A percentile compares a stretch with the other conserved stretches of the same genome.
These are phyloP conservation scores for Diabrotica undecimpunctata DNA, from an alignment of 1,140 invertebrate genomes.

Conservation along the genomic window DNA sequence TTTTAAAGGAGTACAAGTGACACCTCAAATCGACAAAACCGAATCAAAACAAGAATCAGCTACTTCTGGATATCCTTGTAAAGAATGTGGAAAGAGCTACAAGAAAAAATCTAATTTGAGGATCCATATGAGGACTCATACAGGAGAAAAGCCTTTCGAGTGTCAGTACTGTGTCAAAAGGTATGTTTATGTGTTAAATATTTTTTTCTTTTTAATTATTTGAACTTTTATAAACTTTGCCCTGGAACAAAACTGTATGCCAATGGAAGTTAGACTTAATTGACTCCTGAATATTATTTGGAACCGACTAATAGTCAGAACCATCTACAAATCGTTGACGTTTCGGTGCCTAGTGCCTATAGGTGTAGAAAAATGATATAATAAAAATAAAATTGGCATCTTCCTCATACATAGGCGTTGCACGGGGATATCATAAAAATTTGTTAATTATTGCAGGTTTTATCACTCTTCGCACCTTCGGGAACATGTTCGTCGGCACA, in stretches of 20 bases:
- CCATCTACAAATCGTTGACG: too few species aligned
- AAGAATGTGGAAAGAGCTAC: slow-evolving; percentile 40
- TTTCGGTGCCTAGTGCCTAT: too few species aligned
- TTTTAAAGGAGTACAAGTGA: slow-evolving; percentile 24
- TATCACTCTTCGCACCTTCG: slow-evolving; percentile 43
- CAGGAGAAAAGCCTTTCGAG: slow-evolving; percentile 46
- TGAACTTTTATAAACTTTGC: too few species aligned
- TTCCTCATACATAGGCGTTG: too few species aligned
- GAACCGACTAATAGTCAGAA: too few species aligned
- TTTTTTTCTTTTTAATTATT: too few species aligned
- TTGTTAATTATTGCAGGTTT: slow-evolving; percentile 25
- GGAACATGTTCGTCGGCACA: slow-evolving; percentile 58
- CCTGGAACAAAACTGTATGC: too few species aligned
- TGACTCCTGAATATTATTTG: too few species aligned
- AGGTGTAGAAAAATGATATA: too few species aligned
- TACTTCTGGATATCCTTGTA: slow-evolving; percentile 31
- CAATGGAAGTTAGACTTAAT: too few species aligned
- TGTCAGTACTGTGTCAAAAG: slow-evolving; percentile 49
- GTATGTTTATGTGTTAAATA: slow-evolving; percentile 5
- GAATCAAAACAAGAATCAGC: neutral
- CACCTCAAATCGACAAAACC: slow-evolving; percentile 17
- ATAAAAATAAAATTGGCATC: too few species aligned
- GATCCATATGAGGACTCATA: slow-evolving; percentile 47
- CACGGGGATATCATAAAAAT: too few species aligned
- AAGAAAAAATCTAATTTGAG: slow-evolving; percentile 43